Conservation (phyloP, 92 coral and sea anemone genomes). For the Siderastrea siderea region DNA sequence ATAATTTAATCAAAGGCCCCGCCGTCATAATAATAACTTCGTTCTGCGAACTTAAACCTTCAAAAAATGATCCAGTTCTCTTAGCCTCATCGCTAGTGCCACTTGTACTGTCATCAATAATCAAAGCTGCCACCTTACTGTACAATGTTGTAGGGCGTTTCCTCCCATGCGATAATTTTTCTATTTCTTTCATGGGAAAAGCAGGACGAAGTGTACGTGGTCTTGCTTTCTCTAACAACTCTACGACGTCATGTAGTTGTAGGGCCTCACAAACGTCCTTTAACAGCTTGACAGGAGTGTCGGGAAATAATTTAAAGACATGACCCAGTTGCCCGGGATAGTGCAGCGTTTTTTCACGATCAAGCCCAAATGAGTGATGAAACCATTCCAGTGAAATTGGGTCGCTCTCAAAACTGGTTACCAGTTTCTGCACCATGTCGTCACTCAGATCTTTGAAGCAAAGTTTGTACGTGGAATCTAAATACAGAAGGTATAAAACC, state of each 20-base stretch:
- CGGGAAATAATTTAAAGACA: background rate
- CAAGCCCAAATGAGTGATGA: background rate
- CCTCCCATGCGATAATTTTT: background rate
- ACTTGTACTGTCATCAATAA: background rate
- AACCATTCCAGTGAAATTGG: background rate
- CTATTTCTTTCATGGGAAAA: slow-evolving; percentile 7
- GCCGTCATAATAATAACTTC: too few species aligned
- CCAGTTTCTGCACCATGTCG: background rate
- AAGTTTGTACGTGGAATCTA: background rate
- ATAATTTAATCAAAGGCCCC: too few species aligned
- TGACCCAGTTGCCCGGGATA: background rate
- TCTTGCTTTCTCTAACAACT: slow-evolving; percentile 15
- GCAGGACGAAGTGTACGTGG: slow-evolving; percentile 31
- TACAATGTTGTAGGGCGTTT: slow-evolving; percentile 8
- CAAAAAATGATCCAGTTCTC: too few species aligned
- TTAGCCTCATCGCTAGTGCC: too few species aligned
- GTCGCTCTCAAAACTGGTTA: background rate
- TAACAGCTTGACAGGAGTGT: slow-evolving; percentile 16
- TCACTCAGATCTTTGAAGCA: slow-evolving; percentile 21
- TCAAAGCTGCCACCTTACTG: background rate
- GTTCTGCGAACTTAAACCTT: too few species aligned
- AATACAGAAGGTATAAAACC: background rate
- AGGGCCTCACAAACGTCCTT: slow-evolving; percentile 22
- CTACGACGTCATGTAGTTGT: slow-evolving; percentile 15
- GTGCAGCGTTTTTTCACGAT: too few species aligned